Percentiles rank a stretch among this genome's conserved stretches.
Conservation (phyloP, 2,113 vertebrate species). For the Pteropus alecto region DNA sequence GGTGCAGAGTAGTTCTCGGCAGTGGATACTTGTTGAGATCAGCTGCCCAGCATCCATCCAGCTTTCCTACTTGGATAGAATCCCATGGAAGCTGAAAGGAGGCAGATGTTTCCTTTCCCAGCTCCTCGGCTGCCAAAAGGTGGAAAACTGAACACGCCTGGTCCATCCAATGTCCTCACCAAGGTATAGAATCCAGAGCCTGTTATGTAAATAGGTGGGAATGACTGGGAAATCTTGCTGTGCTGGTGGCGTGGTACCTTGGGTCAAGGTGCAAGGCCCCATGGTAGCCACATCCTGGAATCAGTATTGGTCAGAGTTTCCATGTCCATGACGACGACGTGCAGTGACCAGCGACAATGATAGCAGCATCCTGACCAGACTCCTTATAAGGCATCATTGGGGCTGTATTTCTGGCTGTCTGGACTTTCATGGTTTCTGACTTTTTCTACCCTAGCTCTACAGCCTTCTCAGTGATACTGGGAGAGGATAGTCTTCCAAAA, state of each 20-base stretch:
- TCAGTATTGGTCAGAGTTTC: not conserved
- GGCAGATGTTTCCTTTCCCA: not conserved
- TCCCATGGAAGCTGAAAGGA: not conserved
- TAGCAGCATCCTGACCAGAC: not conserved
- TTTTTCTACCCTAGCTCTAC: not conserved
- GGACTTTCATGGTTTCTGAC: not conserved
- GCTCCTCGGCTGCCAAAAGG: not conserved
- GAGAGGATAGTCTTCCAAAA: not conserved
- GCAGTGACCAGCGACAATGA: not conserved
- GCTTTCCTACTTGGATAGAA: not conserved
- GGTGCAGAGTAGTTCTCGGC: not conserved
- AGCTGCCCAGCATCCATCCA: not conserved
- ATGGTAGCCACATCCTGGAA: not conserved
- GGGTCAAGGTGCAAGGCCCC: not conserved
- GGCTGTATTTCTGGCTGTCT: not conserved
- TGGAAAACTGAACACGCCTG: not conserved
- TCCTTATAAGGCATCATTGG: not conserved
- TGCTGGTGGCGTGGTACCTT: not conserved
- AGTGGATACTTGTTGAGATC: not conserved
- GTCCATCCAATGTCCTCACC: not conserved
- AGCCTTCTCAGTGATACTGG: not conserved
- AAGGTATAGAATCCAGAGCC: not conserved
- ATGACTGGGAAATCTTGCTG: not conserved
- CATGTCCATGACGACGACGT: not conserved
- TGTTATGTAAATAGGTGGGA: not conserved